Evolutionary conservation across 2,113 vertebrate species (phyloP), one percentile per base, ranked within the genome.

Genomic region (zebrafish (Danio rerio)): DNA sequence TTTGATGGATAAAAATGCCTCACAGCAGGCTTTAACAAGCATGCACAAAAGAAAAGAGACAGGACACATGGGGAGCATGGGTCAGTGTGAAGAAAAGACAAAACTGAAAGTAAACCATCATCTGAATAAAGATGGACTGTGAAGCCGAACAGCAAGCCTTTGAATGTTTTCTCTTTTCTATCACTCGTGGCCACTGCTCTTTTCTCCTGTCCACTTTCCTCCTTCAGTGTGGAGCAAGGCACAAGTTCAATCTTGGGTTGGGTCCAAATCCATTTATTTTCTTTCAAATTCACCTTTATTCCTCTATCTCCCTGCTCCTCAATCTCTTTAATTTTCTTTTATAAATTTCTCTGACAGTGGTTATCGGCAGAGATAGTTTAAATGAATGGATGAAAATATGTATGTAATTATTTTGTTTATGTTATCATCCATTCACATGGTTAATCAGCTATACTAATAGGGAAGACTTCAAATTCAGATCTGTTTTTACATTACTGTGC

Each of bases 1-100:
- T 78, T 82, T 85, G 75, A 75, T 59, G 63, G 69, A 76, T 72
- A 71, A 86, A 83, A 83, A 58, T 80, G 55, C 61, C 56, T 80
- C 77, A 80, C 81, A 86, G 71, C 72, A 10, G 31, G 72, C 13
- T 80, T 58, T 52, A 53, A 53, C 56, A 63, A 43, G 18, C 52
- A 69, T 52, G n/a, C 59, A 73, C 31, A 62, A 61, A 42, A 11
- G 21, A 16, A 49, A 43, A 18, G 61, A 13, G 52, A 55, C 40
- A 5, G 42, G 43, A 76, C 40, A 58, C 18, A 47, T 8, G 50
- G 8, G 20, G n/a, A 40, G 4, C 31, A 75, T 47, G 58, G 50
- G 61, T 40, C 45, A 55, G 63, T 69, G 58, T 72, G 75, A 63
- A 83, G 58, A 52, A 71, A 15, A 71, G 42, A 61, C 7, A 73